Conservation (phyloP, 2,797 vertebrate species). For the Phrynocephalus forsythii region DNA sequence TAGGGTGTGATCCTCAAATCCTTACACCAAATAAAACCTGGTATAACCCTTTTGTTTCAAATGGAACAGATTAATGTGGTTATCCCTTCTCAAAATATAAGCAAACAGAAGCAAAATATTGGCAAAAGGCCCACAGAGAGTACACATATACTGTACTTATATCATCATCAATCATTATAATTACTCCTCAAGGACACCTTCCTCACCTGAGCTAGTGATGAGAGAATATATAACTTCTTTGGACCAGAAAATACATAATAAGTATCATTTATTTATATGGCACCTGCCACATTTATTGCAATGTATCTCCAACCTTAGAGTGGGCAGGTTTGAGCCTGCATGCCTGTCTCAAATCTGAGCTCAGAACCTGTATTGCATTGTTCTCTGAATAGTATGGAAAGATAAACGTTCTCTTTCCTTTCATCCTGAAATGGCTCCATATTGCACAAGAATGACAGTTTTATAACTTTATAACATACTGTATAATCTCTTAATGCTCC, state of each 20-base stretch:
- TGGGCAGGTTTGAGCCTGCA: not conserved
- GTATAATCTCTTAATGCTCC: not conserved
- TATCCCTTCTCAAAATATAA: no score
- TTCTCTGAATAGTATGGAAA: not conserved
- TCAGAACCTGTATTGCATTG: not conserved
- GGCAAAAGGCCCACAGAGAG: no score
- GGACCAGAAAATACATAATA: not conserved
- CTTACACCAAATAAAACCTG: no score
- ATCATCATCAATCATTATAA: no score
- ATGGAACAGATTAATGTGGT: not conserved
- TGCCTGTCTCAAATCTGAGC: not conserved
- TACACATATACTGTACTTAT: not conserved
- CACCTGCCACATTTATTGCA: not conserved
- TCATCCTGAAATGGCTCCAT: not conserved
- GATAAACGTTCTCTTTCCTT: not conserved
- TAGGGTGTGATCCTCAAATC: no score
- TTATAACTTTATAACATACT: no score
- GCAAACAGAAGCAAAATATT: no score
- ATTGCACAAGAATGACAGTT: not conserved
- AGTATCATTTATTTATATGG: not conserved
- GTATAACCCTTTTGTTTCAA: no score
- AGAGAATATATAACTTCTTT: not conserved
- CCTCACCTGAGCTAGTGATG: not conserved
- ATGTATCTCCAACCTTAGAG: not conserved
- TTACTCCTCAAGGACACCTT: not conserved